A percentile compares a stretch with the other conserved stretches of the same genome.
Evolutionary conservation across 2,113 vertebrate species (phyloP).

Genomic region (Callopanchax toddi): DNA sequence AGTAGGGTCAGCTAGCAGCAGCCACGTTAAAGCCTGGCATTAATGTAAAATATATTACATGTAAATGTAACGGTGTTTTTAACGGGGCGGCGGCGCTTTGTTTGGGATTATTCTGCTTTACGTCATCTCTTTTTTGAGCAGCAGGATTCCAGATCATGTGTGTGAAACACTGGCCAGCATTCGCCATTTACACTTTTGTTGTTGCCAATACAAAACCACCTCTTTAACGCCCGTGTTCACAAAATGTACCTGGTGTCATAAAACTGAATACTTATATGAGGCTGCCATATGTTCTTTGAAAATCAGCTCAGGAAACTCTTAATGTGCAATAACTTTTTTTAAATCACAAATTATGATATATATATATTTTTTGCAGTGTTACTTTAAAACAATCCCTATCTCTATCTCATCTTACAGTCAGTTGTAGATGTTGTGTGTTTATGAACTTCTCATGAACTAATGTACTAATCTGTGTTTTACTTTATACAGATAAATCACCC

Average conservation of each 20-base stretch:
- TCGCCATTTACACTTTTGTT: constrained; percentile 49
- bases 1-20: no score
- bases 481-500: constrained; percentile 46
- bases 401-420: no score
- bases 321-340: no score
- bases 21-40: neutral
- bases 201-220: neutral
- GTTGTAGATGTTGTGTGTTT: neutral
- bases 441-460: constrained; percentile 5
- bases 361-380: no score
- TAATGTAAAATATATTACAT: no score
- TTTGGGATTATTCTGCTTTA: constrained; percentile 14
- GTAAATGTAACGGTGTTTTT: neutral
- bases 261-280: neutral
- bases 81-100: constrained; percentile 45
- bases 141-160: constrained; percentile 37
- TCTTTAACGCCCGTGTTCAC: neutral
- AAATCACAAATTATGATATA: no score
- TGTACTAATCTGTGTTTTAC: constrained; percentile 27
- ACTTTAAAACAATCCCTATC: no score
- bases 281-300: no score
- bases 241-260: neutral
- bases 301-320: no score
- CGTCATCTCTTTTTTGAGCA: constrained; percentile 38
- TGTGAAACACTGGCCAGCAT: constrained; percentile 13